Evolutionary conservation across 2,113 vertebrate genomes (phyloP), one percentile per base, ranked within the genome.

Genomic region (Aegotheles bennettii): DNA sequence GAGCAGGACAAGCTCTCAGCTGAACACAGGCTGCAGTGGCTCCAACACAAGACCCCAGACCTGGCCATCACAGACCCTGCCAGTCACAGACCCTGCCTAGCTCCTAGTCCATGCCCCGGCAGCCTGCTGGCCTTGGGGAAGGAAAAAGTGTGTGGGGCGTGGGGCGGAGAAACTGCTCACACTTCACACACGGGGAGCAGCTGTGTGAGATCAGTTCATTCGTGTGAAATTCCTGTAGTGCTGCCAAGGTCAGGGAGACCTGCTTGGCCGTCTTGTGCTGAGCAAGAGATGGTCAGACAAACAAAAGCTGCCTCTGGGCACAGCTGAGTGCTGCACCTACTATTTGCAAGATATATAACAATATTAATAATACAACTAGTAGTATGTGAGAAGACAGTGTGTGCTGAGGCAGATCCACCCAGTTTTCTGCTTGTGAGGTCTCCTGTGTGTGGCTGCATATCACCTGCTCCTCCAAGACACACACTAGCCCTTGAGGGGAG

Each of bases 61-160:
- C 24, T 21, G 21, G 5, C 36, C 1, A 4, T 23, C 33, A 47
- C 2, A 0, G 33, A 59, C 16, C 16, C 24, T 67, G 36, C 38
- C 67, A n/a, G n/a, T 23, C 33, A 47, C 2, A 0, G 33, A 59
- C 16, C 16, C 24, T 67, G 36, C 38, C 67, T 20, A 18, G 28
- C 25, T 67, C 28, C 43, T 19, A 53, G 45, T 19, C 63, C n/a
- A 13, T 42, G 36, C 16, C 35, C 54, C 3, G 1, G 38, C 73
- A 78, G 48, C 19, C 33, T 35, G 13, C 64, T 56, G 40, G 57
- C 11, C 36, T 51, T 43, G 4, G 8, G 51, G 38, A 65, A 6
- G 36, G 33, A 50, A 67, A 35, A 80, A 40, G 19, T 8, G 13
- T 15, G 29, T 35, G 54, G 16, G 20, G n/a, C n/a, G n/a, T 16